These are phyloP conservation scores for Coranthus polyacanthus DNA, from an alignment of 2,797 vertebrate species.

Conservation along the genomic window DNA sequence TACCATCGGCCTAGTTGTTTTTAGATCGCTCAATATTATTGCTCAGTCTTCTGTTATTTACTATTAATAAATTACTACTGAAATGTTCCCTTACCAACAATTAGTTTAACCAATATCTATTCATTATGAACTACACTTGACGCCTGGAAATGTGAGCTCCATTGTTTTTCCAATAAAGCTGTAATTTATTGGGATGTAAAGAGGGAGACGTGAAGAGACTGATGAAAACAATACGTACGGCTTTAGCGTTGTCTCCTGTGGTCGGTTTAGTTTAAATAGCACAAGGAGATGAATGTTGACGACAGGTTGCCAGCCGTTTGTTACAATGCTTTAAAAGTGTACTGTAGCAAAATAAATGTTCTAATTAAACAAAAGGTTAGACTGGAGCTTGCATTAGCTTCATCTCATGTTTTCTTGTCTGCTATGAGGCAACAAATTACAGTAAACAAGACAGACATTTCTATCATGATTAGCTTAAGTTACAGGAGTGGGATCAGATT, in stretches of 20 bases:
- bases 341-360: conserved; percentile 1
- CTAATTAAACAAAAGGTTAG: neutral
- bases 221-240: neutral
- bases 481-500: conserved; percentile 7
- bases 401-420: conserved; percentile 3
- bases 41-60: too few relatives aligned
- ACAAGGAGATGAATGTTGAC: neutral
- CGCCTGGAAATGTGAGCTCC: neutral
- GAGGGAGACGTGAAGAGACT: neutral
- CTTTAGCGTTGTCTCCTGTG: neutral
- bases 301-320: neutral
- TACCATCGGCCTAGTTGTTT: too few relatives aligned
- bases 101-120: neutral
- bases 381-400: neutral
- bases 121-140: neutral
- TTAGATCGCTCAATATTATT: too few relatives aligned
- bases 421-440: conserved; percentile 1
- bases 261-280: neutral
- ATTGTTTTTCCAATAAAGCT: neutral
- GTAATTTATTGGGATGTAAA: neutral
- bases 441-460: conserved; percentile 10
- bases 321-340: neutral
- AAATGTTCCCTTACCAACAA: neutral
- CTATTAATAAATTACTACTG: too few relatives aligned
- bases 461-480: conserved; percentile 20